A percentile compares a stretch with the other conserved stretches of the same genome.
These are phyloP conservation scores for Cynopterus brachyotis DNA, from an alignment of 2,113 vertebrate genomes.

Conservation along the genomic window DNA sequence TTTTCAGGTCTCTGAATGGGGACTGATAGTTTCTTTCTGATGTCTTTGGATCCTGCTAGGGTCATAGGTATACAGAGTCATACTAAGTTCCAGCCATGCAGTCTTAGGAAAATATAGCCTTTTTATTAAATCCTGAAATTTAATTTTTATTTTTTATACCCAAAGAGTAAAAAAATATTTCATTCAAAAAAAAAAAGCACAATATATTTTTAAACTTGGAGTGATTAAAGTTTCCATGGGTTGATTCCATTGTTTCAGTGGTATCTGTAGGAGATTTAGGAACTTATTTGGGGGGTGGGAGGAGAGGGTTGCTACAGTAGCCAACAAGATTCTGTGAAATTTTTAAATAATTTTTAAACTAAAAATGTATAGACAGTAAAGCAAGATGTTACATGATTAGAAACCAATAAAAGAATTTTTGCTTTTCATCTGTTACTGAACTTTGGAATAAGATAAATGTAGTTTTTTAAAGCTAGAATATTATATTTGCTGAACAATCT, in stretches of 20 bases:
- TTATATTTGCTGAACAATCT: not conserved
- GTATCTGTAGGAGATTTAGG: not conserved
- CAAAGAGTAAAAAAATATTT: not conserved
- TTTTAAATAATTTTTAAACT: conserved; percentile 33
- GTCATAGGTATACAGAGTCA: not conserved
- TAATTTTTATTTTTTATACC: conserved; percentile 4
- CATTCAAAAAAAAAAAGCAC: not conserved
- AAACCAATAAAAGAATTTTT: conserved; percentile 38
- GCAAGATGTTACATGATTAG: conserved; percentile 35
- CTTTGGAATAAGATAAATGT: conserved; percentile 24
- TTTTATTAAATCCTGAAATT: conserved; percentile 49
- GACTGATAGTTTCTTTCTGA: not conserved
- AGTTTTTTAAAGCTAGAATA: conserved; percentile 39
- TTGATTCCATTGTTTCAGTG: not conserved
- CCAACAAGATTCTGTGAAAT: conserved; percentile 7
- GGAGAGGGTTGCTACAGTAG: not conserved
- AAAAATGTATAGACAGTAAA: conserved; percentile 13
- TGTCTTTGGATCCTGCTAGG: not conserved
- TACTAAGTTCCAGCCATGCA: not conserved
- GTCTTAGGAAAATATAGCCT: not conserved
- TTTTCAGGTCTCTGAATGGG: not conserved
- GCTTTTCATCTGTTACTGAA: not conserved
- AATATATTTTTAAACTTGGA: not conserved
- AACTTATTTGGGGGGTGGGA: not conserved
- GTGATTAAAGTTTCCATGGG: not conserved